Conservation (phyloP, 1,140 invertebrate species). For the Atta texana region DNA sequence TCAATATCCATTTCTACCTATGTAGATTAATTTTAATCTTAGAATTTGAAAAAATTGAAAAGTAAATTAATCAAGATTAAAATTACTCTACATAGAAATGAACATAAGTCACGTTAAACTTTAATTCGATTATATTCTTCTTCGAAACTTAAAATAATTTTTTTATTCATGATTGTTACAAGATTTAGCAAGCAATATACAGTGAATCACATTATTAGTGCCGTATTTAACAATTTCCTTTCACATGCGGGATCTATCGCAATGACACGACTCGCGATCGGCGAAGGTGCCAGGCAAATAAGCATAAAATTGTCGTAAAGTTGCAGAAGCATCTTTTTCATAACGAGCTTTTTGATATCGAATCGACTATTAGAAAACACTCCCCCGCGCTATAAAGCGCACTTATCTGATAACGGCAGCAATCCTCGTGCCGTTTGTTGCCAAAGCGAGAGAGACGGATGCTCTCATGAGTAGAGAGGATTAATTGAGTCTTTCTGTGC, state of each 20-base stretch:
- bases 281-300: background rate
- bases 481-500: conserved; percentile 35
- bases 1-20: too few species aligned
- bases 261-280: background rate
- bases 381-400: background rate
- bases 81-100: too few species aligned
- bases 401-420: background rate
- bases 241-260: background rate
- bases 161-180: background rate
- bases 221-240: background rate
- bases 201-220: background rate
- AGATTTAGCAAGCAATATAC: background rate
- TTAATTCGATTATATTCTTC: background rate
- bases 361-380: conserved; percentile 6
- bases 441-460: background rate
- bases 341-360: background rate
- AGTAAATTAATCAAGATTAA: too few species aligned
- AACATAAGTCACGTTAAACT: background rate
- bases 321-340: conserved; percentile 23
- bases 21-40: too few species aligned
- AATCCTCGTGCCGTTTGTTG: background rate
- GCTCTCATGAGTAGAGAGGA: background rate
- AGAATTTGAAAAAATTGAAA: too few species aligned
- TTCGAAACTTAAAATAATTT: background rate
- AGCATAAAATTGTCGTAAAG: conserved; percentile 4